Conservation (phyloP, 1,140 invertebrate species). For the Zaprionus taronus region DNA sequence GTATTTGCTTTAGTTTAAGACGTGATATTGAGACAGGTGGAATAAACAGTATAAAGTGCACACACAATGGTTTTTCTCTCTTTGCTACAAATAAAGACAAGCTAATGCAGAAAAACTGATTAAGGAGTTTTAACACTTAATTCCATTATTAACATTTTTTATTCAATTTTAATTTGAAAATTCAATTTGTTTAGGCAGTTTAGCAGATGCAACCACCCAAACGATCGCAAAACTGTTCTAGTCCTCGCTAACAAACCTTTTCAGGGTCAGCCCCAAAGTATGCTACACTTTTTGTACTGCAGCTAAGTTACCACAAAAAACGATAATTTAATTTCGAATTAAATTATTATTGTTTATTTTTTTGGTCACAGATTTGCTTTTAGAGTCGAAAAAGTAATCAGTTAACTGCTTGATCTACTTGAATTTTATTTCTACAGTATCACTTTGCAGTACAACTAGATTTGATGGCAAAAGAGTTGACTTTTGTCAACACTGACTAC, state of each 20-base stretch:
- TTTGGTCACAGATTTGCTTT: no score
- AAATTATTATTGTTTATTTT: no score
- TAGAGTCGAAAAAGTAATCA: no score
- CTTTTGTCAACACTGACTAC: not conserved
- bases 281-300: conserved; percentile 11
- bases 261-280: conserved; percentile 18
- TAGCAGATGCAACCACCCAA: not conserved
- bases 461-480: not conserved
- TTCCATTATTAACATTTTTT: not conserved
- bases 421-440: not conserved
- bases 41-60: conserved; percentile 43
- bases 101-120: no score
- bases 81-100: not conserved
- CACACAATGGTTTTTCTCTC: not conserved
- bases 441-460: not conserved
- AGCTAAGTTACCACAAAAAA: not conserved
- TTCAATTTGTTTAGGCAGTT: not conserved
- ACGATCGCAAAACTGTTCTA: not conserved
- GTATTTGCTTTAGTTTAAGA: conserved; percentile 65
- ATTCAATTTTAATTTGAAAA: not conserved
- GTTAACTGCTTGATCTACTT: not conserved
- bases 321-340: no score
- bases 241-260: not conserved
- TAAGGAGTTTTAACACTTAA: not conserved
- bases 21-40: conserved; percentile 61